Conservation (phyloP, 1,140 invertebrate species). For the Globodera rostochiensis region DNA sequence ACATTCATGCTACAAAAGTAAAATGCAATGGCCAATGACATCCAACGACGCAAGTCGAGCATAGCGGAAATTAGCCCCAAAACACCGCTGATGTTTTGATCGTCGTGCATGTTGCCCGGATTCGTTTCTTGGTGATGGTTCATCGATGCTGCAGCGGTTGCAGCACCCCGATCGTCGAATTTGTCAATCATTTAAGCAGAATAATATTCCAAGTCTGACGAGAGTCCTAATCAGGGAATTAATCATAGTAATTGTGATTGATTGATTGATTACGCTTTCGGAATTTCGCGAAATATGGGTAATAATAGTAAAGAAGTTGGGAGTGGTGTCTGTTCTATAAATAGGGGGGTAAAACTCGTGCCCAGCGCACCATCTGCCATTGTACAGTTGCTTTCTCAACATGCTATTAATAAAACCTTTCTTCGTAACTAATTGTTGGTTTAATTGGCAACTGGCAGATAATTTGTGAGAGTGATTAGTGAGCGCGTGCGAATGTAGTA, state of each 20-base stretch:
- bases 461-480: too few species aligned
- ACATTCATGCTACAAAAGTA: conserved; percentile 63
- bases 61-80: background rate
- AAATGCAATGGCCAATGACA: conserved; percentile 47
- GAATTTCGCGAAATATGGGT: too few species aligned
- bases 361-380: background rate
- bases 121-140: background rate
- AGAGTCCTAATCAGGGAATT: background rate
- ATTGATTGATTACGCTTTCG: too few species aligned
- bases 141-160: background rate
- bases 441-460: too few species aligned
- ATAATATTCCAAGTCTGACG: background rate
- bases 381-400: background rate
- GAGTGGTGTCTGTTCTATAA: background rate
- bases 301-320: too few species aligned
- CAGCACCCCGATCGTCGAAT: background rate
- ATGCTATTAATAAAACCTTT: background rate
- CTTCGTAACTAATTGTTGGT: too few species aligned
- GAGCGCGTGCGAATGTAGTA: too few species aligned
- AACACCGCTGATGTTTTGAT: background rate
- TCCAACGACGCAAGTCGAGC: conserved; percentile 43
- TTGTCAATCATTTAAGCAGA: background rate
- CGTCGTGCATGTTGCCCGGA: background rate
- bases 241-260: too few species aligned
- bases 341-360: background rate